A percentile compares a stretch with the other conserved stretches of the same genome.
These are phyloP conservation scores for Nothobranchius furzeri DNA, from an alignment of 2,113 vertebrate species.

Conservation along the genomic window DNA sequence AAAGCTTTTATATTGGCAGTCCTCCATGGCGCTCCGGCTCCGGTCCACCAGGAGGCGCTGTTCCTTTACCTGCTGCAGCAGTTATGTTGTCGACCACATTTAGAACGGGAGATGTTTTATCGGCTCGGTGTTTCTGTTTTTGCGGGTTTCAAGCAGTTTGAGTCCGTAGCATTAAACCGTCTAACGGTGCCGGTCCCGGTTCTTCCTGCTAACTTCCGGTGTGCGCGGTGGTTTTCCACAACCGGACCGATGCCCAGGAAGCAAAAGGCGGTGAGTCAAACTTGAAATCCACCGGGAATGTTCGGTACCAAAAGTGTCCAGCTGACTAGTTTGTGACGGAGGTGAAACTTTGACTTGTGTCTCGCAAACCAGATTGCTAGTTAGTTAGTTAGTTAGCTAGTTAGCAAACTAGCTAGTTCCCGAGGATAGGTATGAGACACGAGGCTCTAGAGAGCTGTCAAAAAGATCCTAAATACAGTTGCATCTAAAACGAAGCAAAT, in stretches of 20 bases:
- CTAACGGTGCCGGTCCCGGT: not conserved
- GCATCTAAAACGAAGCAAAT: no score
- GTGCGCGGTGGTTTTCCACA: not conserved
- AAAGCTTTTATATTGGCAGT: no score
- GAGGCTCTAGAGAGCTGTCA: no score
- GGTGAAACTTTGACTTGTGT: no score
- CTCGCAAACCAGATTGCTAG: no score
- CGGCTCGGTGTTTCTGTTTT: not conserved
- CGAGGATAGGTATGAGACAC: no score
- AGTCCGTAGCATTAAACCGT: not conserved
- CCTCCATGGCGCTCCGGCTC: not conserved
- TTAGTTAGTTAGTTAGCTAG: no score
- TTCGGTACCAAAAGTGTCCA: not conserved
- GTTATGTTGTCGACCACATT: no score
- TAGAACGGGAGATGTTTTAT: constrained; percentile 14
- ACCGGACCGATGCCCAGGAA: constrained; percentile 67
- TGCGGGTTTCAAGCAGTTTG: not conserved
- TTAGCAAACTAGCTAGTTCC: no score
- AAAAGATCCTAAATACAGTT: no score
- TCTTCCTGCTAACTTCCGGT: not conserved
- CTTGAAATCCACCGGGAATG: not conserved
- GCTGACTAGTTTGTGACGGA: not conserved
- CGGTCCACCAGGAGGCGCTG: not conserved
- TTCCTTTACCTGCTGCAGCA: no score
- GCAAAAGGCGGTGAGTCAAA: constrained; percentile 55